Evolutionary conservation across 1,140 invertebrate genomes (phyloP).

Genomic region (fruit fly (Drosophila melanogaster)): DNA sequence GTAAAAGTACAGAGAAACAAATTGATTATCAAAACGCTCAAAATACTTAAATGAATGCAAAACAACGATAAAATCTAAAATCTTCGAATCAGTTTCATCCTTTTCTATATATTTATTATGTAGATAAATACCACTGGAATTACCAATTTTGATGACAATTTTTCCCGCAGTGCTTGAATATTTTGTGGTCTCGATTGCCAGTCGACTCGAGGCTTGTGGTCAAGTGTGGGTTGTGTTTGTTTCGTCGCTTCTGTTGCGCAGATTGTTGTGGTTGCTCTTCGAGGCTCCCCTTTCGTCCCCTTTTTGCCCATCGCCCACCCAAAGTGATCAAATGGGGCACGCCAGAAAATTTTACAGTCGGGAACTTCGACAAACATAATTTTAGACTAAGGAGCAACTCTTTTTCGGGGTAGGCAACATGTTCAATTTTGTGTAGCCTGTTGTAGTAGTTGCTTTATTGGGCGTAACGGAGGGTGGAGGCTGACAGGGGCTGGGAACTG

Average conservation of each 20-base stretch:
- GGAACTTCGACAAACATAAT: conserved; percentile 57
- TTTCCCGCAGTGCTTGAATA: conserved; percentile 17
- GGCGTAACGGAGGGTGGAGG: not conserved
- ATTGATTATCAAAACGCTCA: too few species aligned
- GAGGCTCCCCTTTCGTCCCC: not conserved
- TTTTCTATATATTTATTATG: too few species aligned
- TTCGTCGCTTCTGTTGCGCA: conserved; percentile 58
- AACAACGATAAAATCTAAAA: too few species aligned
- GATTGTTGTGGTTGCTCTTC: conserved; percentile 53
- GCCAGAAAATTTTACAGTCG: conserved; percentile 51
- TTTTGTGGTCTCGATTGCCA: conserved; percentile 38
- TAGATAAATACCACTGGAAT: not conserved
- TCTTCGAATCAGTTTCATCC: too few species aligned
- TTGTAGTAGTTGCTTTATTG: conserved; percentile 35
- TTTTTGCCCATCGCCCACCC: conserved; percentile 4
- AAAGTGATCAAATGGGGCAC: conserved; percentile 42
- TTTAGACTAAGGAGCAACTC: conserved; percentile 19
- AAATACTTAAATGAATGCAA: too few species aligned
- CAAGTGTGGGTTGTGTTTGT: conserved; percentile 57
- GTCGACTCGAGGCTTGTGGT: conserved; percentile 43
- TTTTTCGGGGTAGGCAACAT: conserved; percentile 14
- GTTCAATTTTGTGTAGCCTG: conserved; percentile 23
- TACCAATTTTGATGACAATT: not conserved
- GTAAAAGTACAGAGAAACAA: not conserved
- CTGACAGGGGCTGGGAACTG: not conserved